phyloP scores from a whole-genome alignment of 2,797 vertebrate genomes.

The Yasuhikotakia modesta region DNA sequence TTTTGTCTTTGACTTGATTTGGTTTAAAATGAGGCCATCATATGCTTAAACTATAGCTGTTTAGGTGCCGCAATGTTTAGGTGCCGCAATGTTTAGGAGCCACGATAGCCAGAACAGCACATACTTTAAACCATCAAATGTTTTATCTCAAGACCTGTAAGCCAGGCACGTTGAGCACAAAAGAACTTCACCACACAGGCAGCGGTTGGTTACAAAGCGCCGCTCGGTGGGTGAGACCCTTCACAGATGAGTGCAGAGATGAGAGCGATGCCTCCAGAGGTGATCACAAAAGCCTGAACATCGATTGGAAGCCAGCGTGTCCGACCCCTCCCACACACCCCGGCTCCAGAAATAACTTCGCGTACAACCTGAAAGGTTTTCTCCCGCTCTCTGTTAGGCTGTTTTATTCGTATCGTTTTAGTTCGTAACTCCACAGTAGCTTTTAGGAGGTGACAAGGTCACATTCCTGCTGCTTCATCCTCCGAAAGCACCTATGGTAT shows the following conservation, averaged over 20 bases:
- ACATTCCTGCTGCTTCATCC: not conserved
- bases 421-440: not conserved
- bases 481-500: not conserved
- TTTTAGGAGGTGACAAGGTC: not conserved
- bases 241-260: constrained; percentile 31
- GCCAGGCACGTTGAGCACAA: not conserved
- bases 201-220: not conserved
- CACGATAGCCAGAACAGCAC: not conserved
- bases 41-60: not conserved
- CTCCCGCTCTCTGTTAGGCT: constrained; percentile 52
- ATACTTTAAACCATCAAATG: not conserved
- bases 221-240: constrained; percentile 15
- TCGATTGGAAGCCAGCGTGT: constrained; percentile 77
- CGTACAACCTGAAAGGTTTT: constrained; percentile 73
- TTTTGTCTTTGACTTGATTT: not conserved
- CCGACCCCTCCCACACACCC: constrained; percentile 72
- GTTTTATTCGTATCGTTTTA: not conserved
- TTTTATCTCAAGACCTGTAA: not conserved
- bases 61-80: too few species aligned
- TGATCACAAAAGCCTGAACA: constrained; percentile 74
- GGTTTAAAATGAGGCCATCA: not conserved
- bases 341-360: constrained; percentile 73
- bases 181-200: not conserved
- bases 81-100: too few species aligned
- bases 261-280: constrained; percentile 59